Evolutionary conservation across 2,888 invertebrate species (phyloP).

Genomic region (Caenorhabditis sinica): DNA sequence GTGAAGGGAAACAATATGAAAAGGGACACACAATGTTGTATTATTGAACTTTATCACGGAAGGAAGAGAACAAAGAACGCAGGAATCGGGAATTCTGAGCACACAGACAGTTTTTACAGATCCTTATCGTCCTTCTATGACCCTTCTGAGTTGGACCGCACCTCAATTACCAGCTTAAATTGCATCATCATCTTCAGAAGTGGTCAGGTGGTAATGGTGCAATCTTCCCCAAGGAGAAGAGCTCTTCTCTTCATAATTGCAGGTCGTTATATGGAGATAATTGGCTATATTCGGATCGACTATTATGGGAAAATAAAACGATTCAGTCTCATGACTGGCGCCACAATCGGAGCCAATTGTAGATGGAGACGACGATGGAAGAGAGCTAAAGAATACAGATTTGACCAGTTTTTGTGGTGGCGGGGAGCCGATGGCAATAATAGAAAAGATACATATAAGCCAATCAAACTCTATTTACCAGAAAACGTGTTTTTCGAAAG

Average conservation of each 20-base stretch:
- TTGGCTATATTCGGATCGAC: neutral
- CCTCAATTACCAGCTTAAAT: constrained; percentile 19
- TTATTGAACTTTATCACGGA: neutral
- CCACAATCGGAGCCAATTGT: neutral
- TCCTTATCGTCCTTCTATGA: neutral
- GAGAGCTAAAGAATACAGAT: too few relatives aligned
- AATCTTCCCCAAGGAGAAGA: neutral
- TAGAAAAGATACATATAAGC: too few relatives aligned
- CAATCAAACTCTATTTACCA: too few relatives aligned
- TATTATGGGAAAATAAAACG: constrained; percentile 6
- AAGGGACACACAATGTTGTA: constrained; percentile 20
- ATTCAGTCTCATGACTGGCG: neutral
- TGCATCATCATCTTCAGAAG: constrained; percentile 14
- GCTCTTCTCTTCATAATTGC: constrained; percentile 26
- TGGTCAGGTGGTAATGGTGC: neutral
- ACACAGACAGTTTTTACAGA: constrained; percentile 6
- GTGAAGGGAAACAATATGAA: neutral
- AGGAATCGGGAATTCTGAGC: neutral
- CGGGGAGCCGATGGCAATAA: too few relatives aligned
- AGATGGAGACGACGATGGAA: neutral
- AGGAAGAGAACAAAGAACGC: neutral
- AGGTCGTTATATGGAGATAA: constrained; percentile 25
- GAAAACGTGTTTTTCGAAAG: too few relatives aligned
- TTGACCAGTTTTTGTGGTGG: too few relatives aligned
- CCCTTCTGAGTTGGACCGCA: neutral